Evolutionary conservation across 2,888 invertebrate species (phyloP).

Genomic region (Fragum fragum): DNA sequence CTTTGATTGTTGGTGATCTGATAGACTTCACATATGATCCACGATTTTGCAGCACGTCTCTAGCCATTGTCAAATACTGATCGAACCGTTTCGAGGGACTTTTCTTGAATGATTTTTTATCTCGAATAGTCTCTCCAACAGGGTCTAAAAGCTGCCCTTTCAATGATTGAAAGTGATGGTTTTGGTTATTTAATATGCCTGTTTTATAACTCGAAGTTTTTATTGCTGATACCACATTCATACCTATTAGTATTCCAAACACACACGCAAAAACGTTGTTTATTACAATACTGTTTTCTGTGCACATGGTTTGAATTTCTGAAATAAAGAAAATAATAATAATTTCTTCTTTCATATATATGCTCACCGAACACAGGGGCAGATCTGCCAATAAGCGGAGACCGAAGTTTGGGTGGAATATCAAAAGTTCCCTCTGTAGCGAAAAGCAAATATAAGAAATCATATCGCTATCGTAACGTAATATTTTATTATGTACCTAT

Average conservation of each 20-base stretch:
- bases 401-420: too few relatives aligned
- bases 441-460: too few relatives aligned
- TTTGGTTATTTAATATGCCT: not conserved
- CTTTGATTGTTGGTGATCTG: not conserved
- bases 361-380: too few relatives aligned
- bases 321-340: not conserved
- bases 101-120: not conserved
- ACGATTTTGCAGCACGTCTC: conserved; percentile 7
- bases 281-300: too few relatives aligned
- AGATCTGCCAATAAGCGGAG: too few relatives aligned
- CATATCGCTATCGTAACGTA: too few relatives aligned
- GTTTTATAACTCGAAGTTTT: not conserved
- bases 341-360: too few relatives aligned
- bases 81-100: conserved; percentile 18
- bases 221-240: not conserved
- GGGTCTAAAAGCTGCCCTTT: not conserved
- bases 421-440: too few relatives aligned
- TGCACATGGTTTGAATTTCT: not conserved
- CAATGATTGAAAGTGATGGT: not conserved
- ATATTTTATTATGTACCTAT: too few relatives aligned
- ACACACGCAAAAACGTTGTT: not conserved
- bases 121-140: not conserved
- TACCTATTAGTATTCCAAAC: not conserved
- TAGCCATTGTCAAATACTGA: conserved; percentile 9
- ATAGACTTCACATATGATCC: not conserved